These are phyloP conservation scores for Chionis minor DNA, from an alignment of 2,113 vertebrate species.

Conservation along the genomic window DNA sequence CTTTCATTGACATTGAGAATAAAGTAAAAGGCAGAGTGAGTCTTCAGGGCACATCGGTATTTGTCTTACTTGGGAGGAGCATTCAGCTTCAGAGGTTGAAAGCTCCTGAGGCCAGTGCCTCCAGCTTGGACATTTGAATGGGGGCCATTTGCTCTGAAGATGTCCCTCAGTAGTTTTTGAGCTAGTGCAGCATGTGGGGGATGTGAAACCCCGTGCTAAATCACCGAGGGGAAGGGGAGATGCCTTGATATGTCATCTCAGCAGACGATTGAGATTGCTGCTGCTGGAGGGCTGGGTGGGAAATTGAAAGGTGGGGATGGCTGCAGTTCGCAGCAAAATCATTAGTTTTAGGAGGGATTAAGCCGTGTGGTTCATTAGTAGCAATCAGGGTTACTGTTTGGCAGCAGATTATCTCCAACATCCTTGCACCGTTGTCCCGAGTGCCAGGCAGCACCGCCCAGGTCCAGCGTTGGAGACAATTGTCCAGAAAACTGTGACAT, in stretches of 20 bases:
- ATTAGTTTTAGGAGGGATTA: neutral
- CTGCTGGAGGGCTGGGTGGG: neutral
- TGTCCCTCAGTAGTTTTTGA: neutral
- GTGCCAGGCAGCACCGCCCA: neutral
- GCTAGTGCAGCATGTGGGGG: too few relatives aligned
- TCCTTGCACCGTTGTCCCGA: neutral
- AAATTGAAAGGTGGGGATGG: neutral
- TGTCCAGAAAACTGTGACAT: neutral
- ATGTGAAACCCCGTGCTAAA: neutral
- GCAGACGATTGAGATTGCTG: neutral
- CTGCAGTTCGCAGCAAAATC: neutral
- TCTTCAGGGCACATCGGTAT: neutral
- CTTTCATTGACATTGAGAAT: neutral
- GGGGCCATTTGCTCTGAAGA: neutral
- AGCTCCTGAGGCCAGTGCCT: neutral
- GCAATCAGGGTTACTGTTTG: neutral
- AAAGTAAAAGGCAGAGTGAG: neutral
- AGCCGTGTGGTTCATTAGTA: neutral
- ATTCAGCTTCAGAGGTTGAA: neutral
- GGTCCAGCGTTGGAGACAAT: neutral
- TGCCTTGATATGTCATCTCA: neutral
- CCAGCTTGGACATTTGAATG: neutral
- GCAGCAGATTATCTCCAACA: neutral
- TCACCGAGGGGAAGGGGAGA: neutral
- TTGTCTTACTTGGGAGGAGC: neutral